A percentile compares a stretch with the other conserved stretches of the same genome.
Evolutionary conservation across 2,797 vertebrate genomes (phyloP).

Genomic region (Xyrichtys novacula): DNA sequence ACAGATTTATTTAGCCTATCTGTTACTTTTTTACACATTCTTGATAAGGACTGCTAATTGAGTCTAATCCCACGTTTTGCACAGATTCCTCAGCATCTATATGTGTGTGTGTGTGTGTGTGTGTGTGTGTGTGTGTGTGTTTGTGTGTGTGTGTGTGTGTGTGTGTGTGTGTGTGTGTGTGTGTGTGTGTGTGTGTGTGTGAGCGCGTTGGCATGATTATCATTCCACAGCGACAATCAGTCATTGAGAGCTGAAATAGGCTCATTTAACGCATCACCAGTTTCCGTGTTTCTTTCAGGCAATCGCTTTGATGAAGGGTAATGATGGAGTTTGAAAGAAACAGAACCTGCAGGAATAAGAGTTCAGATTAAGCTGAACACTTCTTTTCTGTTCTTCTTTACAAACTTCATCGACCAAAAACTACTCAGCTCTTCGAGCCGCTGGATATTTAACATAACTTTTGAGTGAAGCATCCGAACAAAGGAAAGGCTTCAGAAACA

Average conservation of each 20-base stretch:
- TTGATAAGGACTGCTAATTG: slow-evolving; percentile 20
- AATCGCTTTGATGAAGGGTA: slow-evolving; percentile 37
- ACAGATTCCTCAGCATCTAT: neutral
- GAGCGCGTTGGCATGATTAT: slow-evolving; percentile 17
- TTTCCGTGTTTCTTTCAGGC: slow-evolving; percentile 33
- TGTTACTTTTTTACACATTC: neutral
- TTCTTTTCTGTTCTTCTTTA: slow-evolving; percentile 10
- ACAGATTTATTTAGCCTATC: neutral
- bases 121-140: no score
- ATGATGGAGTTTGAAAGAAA: slow-evolving; percentile 25
- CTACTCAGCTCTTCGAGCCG: neutral
- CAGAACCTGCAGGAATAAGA: neutral
- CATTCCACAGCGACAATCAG: slow-evolving; percentile 33
- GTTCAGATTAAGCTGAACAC: neutral
- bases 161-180: neutral
- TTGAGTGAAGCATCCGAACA: neutral
- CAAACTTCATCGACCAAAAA: neutral
- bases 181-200: slow-evolving; percentile 3
- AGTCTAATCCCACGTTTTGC: slow-evolving; percentile 1
- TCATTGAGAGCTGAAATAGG: slow-evolving; percentile 38
- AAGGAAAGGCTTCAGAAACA: neutral
- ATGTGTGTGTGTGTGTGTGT: neutral
- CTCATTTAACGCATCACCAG: slow-evolving; percentile 48
- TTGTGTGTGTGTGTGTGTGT: slow-evolving; percentile 5
- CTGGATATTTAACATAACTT: slow-evolving; percentile 6